Evolutionary conservation across 2,888 invertebrate species (phyloP).

Genomic region (Cloeon dipterum): DNA sequence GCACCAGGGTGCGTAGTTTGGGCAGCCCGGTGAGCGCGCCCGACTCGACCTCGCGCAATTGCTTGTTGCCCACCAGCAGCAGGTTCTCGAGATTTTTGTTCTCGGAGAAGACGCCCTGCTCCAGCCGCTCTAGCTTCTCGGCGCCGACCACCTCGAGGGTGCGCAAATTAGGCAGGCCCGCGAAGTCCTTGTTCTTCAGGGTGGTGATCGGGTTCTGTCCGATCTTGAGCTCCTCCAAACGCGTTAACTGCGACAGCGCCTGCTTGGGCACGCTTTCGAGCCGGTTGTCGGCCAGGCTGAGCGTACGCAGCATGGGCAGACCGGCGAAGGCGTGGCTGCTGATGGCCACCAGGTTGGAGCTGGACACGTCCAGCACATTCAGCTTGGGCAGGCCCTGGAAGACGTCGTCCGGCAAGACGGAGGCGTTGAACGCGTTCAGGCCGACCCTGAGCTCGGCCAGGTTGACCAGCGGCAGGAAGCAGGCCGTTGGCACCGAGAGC

Average conservation of each 20-base stretch:
- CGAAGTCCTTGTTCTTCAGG: slow-evolving; percentile 46
- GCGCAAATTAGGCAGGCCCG: slow-evolving; percentile 49
- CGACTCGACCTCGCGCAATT: slow-evolving; percentile 45
- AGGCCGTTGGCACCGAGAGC: slow-evolving; percentile 47
- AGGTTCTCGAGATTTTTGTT: slow-evolving; percentile 63
- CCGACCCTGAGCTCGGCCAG: slow-evolving; percentile 69
- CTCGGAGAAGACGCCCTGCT: slow-evolving; percentile 53
- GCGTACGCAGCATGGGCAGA: slow-evolving; percentile 33
- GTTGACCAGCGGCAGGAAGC: slow-evolving; percentile 47
- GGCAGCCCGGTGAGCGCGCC: slow-evolving; percentile 55
- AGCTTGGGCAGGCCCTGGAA: slow-evolving; percentile 54
- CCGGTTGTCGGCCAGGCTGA: slow-evolving; percentile 62
- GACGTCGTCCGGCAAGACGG: slow-evolving; percentile 44
- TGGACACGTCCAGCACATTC: slow-evolving; percentile 52
- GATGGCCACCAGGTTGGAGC: slow-evolving; percentile 58
- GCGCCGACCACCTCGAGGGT: slow-evolving; percentile 58
- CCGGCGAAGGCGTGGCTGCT: slow-evolving; percentile 54
- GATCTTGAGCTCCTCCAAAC: slow-evolving; percentile 56
- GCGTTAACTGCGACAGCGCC: slow-evolving; percentile 37
- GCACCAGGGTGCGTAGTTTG: slow-evolving; percentile 47
- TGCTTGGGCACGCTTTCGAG: slow-evolving; percentile 49
- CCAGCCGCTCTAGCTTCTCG: slow-evolving; percentile 41
- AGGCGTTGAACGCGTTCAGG: slow-evolving; percentile 52
- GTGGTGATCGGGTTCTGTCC: slow-evolving; percentile 61
- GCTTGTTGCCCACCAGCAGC: slow-evolving; percentile 53